Evolutionary conservation across 2,113 vertebrate species (phyloP).

Genomic region (Antechinus flavipes): DNA sequence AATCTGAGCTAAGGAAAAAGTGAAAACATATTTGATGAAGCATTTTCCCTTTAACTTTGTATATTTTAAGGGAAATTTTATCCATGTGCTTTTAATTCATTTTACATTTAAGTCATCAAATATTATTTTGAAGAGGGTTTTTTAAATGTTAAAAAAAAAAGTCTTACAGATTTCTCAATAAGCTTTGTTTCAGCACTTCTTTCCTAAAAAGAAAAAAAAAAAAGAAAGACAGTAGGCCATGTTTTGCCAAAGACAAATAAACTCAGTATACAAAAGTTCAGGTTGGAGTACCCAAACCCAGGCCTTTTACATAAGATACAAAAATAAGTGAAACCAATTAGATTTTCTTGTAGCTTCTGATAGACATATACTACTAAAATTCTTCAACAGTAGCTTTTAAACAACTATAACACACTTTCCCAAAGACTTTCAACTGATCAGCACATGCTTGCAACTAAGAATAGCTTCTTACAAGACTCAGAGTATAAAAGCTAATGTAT

Average conservation of each 20-base stretch:
- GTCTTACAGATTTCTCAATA: conserved; percentile 45
- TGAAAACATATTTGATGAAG: conserved; percentile 23
- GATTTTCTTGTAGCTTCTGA: conserved; percentile 28
- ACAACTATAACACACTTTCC: conserved; percentile 20
- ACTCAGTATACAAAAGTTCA: conserved; percentile 38
- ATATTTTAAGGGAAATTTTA: conserved; percentile 48
- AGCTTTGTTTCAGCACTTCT: conserved; percentile 27
- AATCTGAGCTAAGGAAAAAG: conserved; percentile 47
- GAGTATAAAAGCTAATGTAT: not conserved
- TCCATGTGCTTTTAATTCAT: conserved; percentile 62
- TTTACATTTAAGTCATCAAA: conserved; percentile 59
- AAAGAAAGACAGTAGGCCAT: not conserved
- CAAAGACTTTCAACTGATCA: conserved; percentile 11
- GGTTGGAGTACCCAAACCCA: conserved; percentile 27
- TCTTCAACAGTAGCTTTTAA: conserved; percentile 24
- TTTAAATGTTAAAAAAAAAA: conserved; percentile 47
- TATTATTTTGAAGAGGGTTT: conserved; percentile 42
- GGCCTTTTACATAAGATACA: conserved; percentile 21
- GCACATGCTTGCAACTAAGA: conserved; percentile 16
- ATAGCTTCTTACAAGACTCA: not conserved
- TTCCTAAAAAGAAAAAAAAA: not conserved
- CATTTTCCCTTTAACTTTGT: conserved; percentile 26
- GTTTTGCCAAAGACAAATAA: conserved; percentile 47
- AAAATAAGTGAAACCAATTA: conserved; percentile 29
- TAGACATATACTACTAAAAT: conserved; percentile 27